Base-by-base conservation (phyloP, 2,797 vertebrate species). In the Allenopithecus nigroviridis region DNA sequence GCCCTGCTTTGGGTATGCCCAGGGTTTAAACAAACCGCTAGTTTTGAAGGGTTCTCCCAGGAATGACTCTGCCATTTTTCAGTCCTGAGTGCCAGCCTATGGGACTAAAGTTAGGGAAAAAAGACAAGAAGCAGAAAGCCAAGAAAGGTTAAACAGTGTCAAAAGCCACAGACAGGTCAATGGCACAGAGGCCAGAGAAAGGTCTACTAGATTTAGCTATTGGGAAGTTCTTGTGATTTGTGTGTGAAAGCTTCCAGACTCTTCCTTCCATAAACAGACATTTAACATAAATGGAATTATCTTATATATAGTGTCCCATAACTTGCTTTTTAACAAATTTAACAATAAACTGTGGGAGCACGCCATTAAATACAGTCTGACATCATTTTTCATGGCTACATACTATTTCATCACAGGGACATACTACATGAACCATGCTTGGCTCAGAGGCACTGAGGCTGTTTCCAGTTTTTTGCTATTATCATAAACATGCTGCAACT, bases 31-130 rank as follows among this genome's bases (percentile, higher is more conserved):
- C 91, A 89, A 95, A 91, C 83, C 70, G 50, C 70, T 89, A 74
- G 72, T 74, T 95, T 75, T 89, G 43, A 87, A 97, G 79, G 92
- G 59, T 41, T 97, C 96, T 97, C 95, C 88, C 96, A 97, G 89
- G 97, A 96, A 2, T 1, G 6, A 89, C 89, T 72, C 83, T 94
- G 95, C 86, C 94, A 84, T 96, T 80, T 96, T 95, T 94, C 55
- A 72, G 83, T 74, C 59, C 85, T 28, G 24, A 95, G 1, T 84
- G 92, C 92, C 87, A 97, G 86, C 24, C 95, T 97, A 68, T 39
- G 21, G 50, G 64, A 94, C 92, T 79, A 96, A 97, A 85, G 94
- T 89, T 94, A 96, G 92, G 89, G 94, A 94, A 97, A 95, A 43
- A 94, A 36, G 86, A 89, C 55, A 88, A 92, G 88, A 28, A 92